Percentiles rank a stretch among this genome's conserved stretches.
Conservation (phyloP, 2,888 invertebrate genomes). For the Tuta absoluta region DNA sequence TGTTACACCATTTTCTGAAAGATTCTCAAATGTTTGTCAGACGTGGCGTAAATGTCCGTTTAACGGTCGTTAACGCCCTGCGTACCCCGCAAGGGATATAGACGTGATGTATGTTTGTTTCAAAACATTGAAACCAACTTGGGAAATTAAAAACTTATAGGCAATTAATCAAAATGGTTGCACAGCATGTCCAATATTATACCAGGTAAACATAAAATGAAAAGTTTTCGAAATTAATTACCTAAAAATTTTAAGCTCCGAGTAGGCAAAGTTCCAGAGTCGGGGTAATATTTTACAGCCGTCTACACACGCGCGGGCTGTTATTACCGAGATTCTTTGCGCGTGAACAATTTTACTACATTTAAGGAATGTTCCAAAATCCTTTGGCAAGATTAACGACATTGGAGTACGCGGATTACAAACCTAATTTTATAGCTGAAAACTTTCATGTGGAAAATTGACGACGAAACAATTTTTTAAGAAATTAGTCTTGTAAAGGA, state of each 20-base stretch:
- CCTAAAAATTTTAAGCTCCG: neutral
- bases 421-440: neutral
- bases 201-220: neutral
- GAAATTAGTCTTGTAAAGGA: neutral
- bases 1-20: too few species aligned
- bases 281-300: conserved; percentile 5
- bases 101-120: too few species aligned
- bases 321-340: neutral
- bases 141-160: neutral
- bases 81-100: too few species aligned
- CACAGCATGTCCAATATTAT: neutral
- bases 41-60: too few species aligned
- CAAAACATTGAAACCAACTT: too few species aligned
- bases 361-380: neutral
- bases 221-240: conserved; percentile 4
- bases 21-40: too few species aligned
- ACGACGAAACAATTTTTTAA: neutral
- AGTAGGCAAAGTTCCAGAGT: neutral
- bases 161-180: neutral
- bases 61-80: too few species aligned
- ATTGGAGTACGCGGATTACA: neutral
- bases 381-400: neutral
- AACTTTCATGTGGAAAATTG: neutral
- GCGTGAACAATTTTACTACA: neutral
- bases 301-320: neutral